Base-by-base conservation (phyloP, 2,888 invertebrate species). In the Dryocosmus kuriphilus region DNA sequence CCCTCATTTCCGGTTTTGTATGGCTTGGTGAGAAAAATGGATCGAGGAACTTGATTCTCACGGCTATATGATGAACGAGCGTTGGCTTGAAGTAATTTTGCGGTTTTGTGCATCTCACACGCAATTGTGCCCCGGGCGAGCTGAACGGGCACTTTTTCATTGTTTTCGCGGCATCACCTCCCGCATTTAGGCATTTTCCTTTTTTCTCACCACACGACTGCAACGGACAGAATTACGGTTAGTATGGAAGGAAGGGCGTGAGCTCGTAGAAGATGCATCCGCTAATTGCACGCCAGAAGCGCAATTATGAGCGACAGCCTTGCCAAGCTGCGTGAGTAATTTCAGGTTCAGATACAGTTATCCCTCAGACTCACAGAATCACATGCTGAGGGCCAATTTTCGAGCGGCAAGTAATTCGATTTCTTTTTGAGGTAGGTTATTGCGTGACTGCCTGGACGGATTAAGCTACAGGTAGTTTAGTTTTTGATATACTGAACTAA, bases 101-200 rank as follows among this genome's bases (percentile, higher is more conserved):
- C 51, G 51, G 51, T 51, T 51, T 51, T 51, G 51, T 51, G 51
- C 7, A 51, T 38, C 67, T 76, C 67, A 57, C 76, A 76, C 67
- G 76, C 55, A 35, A 57, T 38, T 22, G 22, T 51, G 51, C 51
- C n/a, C 51, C 51, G 51, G 51, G 51, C n/a, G n/a, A 51, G 9
- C 51, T 3, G 9, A 51, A n/a, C n/a, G n/a, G n/a, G 51, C n/a
- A 51, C 51, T 51, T 51, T 51, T 51, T 51, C 51, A 51, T 51
- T 51, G 51, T 51, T 51, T 51, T 51, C 51, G n/a, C 46, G 19
- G 46, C 46, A 46, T 46, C 19, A 19, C 19, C 46, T 46, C 46
- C 38, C 38, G 38, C 38, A 38, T 38, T 38, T 38, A 38, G 38
- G 38, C 38, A 38, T 4, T 51, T 51, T 51, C 9, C 7, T 51